phyloP scores from a whole-genome alignment of 2,113 vertebrate species.

The Aspiorhynchus laticeps region DNA sequence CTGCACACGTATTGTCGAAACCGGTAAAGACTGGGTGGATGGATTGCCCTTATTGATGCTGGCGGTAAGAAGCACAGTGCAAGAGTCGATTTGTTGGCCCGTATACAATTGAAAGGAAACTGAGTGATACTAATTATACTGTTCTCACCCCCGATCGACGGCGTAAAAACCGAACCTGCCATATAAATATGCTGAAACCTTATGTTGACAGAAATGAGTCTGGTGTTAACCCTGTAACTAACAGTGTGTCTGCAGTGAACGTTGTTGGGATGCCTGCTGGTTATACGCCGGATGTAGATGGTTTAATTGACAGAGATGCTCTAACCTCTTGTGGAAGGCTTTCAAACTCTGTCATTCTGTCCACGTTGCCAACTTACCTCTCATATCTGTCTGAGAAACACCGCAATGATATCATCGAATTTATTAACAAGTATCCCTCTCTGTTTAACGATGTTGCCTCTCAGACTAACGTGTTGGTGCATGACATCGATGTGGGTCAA shows the following conservation, averaged over 20 bases:
- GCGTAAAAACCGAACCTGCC: neutral
- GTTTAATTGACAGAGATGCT: neutral
- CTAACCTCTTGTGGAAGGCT: neutral
- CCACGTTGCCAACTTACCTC: neutral
- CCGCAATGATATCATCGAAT: neutral
- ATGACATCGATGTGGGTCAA: no score
- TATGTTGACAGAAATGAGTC: neutral
- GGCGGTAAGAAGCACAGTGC: no score
- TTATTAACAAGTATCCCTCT: neutral
- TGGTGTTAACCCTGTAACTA: neutral
- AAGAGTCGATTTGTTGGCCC: neutral
- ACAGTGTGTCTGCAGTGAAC: neutral
- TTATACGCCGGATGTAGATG: no score
- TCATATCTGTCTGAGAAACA: neutral
- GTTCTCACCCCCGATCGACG: neutral
- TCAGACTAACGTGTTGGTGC: neutral
- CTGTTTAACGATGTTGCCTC: neutral
- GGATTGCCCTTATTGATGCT: no score
- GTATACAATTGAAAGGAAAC: neutral
- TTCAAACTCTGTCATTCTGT: neutral
- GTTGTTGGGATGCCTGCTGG: no score
- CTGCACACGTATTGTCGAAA: no score
- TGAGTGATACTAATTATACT: neutral
- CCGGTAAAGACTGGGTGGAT: no score
- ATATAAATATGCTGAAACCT: neutral